phyloP scores from a whole-genome alignment of 2,797 vertebrate genomes.

The Rallus crepitans region DNA sequence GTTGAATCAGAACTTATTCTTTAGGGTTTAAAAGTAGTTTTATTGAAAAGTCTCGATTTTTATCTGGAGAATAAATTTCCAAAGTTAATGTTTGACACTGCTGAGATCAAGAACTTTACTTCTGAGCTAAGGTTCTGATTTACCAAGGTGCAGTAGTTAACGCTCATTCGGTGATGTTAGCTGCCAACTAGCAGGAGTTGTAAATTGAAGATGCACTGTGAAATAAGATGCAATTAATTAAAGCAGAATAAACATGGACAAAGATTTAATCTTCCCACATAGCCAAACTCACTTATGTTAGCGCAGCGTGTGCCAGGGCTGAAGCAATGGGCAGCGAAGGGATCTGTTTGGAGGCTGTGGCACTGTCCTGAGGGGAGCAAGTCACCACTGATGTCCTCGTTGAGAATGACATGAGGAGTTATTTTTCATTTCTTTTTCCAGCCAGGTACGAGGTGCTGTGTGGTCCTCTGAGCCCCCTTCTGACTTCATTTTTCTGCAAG shows the following conservation, averaged over 20 bases:
- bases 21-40: not conserved
- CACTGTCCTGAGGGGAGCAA: not conserved
- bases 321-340: not conserved
- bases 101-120: not conserved
- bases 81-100: not conserved
- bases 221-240: not conserved
- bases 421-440: not conserved
- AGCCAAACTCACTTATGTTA: not conserved
- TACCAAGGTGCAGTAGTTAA: not conserved
- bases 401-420: not conserved
- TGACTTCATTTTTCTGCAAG: not conserved
- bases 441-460: not conserved
- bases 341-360: not conserved
- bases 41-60: not conserved
- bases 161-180: not conserved
- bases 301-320: not conserved
- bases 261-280: not conserved
- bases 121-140: not conserved
- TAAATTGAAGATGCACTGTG: not conserved
- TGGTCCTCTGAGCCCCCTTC: not conserved
- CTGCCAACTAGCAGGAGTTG: not conserved
- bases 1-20: not conserved
- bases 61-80: not conserved
- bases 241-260: not conserved
- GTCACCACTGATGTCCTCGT: not conserved